Conservation (phyloP, 1,140 invertebrate species). For the Heliconius eleuchia region DNA sequence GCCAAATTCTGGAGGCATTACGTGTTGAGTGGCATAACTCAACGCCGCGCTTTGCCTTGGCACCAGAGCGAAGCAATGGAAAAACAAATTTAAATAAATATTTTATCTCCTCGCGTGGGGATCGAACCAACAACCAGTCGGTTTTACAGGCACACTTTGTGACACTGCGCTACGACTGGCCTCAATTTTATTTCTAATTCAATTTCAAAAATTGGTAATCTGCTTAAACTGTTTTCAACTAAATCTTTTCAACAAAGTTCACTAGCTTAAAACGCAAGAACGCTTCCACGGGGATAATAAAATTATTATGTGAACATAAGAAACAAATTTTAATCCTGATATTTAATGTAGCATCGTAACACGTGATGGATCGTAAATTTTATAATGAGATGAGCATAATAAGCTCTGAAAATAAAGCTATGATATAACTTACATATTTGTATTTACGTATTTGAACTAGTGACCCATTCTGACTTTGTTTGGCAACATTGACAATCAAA, state of each 20-base stretch:
- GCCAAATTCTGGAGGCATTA: too few relatives aligned
- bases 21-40: too few relatives aligned
- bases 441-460: neutral
- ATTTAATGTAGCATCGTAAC: neutral
- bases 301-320: slow-evolving; percentile 6
- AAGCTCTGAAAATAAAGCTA: neutral
- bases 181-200: too few relatives aligned
- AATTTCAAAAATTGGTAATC: neutral
- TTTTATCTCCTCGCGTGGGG: too few relatives aligned
- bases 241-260: neutral
- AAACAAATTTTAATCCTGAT: neutral
- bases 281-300: neutral
- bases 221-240: neutral
- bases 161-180: neutral
- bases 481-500: neutral
- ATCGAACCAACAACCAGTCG: too few relatives aligned
- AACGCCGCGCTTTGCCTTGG: too few relatives aligned
- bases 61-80: too few relatives aligned
- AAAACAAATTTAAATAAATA: too few relatives aligned
- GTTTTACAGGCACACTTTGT: neutral
- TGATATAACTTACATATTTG: neutral
- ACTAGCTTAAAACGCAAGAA: neutral
- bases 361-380: neutral
- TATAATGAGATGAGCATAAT: neutral
- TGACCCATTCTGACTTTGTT: neutral